phyloP scores from a whole-genome alignment of 1,140 invertebrate species.

The Musca domestica region DNA sequence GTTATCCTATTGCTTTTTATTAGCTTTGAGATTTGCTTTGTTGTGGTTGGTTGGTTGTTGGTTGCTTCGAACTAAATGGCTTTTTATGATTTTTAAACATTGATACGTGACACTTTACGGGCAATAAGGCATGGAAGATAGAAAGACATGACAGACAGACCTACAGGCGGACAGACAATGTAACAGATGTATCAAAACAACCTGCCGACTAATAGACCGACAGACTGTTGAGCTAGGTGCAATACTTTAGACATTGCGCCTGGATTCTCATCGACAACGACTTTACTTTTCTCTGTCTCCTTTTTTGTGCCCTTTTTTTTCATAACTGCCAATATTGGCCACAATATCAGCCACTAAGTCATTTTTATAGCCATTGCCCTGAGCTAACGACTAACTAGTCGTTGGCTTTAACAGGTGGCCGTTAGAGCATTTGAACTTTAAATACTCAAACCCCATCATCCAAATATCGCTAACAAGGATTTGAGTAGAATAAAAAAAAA shows the following conservation, averaged over 20 bases:
- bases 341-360: constrained; percentile 32
- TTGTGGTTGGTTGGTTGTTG: constrained; percentile 30
- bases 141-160: constrained; percentile 31
- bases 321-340: not conserved
- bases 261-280: not conserved
- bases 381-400: not conserved
- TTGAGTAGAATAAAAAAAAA: no score
- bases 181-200: no score
- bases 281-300: not conserved
- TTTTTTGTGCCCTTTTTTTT: not conserved
- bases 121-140: constrained; percentile 22
- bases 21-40: constrained; percentile 50
- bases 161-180: no score
- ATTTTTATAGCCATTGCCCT: constrained; percentile 35
- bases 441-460: no score
- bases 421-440: constrained; percentile 16
- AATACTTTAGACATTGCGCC: not conserved
- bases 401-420: constrained; percentile 26
- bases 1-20: constrained; percentile 51
- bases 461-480: no score
- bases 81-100: constrained; percentile 26
- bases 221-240: no score
- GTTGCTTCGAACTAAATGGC: constrained; percentile 1
- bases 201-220: no score
- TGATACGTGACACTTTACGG: constrained; percentile 5